Conservation (phyloP, 1,140 invertebrate genomes). For the Drosophila insularis region DNA sequence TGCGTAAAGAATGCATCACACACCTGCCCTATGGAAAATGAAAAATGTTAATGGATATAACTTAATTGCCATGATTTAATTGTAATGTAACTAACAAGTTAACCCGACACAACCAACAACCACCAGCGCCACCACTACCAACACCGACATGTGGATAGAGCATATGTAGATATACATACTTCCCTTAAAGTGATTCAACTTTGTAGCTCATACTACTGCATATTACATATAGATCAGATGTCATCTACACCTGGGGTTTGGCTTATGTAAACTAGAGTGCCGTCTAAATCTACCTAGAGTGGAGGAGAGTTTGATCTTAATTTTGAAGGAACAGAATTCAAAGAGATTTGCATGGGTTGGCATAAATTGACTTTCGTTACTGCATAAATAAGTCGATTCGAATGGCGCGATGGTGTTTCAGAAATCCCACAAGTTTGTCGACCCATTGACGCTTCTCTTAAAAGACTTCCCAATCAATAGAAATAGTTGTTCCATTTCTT, state of each 20-base stretch:
- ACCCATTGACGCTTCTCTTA: slow-evolving; percentile 11
- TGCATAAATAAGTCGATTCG: slow-evolving; percentile 2
- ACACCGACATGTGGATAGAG: slow-evolving; percentile 7
- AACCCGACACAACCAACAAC: not conserved
- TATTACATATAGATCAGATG: slow-evolving; percentile 21
- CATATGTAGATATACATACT: slow-evolving; percentile 9
- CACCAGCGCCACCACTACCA: not conserved
- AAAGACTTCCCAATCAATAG: slow-evolving; percentile 30
- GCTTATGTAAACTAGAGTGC: slow-evolving; percentile 34
- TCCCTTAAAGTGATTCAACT: slow-evolving; percentile 22
- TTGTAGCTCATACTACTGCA: slow-evolving; percentile 24
- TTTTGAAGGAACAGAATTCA: slow-evolving; percentile 2
- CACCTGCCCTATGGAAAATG: slow-evolving; percentile 60
- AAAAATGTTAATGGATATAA: slow-evolving; percentile 68
- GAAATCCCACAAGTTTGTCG: slow-evolving; percentile 14
- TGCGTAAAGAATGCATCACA: slow-evolving; percentile 50
- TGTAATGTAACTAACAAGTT: slow-evolving; percentile 54
- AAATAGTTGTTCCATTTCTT: not conserved
- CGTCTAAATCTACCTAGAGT: slow-evolving; percentile 18
- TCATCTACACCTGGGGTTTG: slow-evolving; percentile 51
- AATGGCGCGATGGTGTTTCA: not conserved
- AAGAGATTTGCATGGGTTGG: slow-evolving; percentile 17
- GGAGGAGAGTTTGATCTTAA: slow-evolving; percentile 21
- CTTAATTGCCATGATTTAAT: slow-evolving; percentile 48
- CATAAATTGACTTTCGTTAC: slow-evolving; percentile 11